These are phyloP conservation scores for Drosophila sucinea DNA, from an alignment of 1,140 invertebrate genomes.

Conservation along the genomic window DNA sequence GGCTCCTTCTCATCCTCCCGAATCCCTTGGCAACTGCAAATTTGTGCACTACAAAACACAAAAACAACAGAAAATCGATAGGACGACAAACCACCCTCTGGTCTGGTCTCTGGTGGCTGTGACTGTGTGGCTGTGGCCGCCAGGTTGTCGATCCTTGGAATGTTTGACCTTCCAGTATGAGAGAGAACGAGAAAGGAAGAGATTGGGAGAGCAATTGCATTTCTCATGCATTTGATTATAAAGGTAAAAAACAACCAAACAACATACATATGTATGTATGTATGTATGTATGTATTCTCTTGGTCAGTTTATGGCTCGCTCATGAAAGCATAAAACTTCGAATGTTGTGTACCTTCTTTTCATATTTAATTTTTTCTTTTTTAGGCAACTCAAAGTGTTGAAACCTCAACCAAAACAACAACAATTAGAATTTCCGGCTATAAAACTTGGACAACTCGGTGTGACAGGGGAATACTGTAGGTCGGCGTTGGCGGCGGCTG, in stretches of 20 bases:
- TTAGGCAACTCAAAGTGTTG: slow-evolving; percentile 20
- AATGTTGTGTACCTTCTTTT: slow-evolving; percentile 24
- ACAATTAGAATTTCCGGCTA: slow-evolving; percentile 76
- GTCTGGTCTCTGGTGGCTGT: slow-evolving; percentile 26
- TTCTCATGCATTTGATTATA: slow-evolving; percentile 25
- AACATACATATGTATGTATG: too few species aligned
- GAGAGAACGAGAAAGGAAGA: slow-evolving; percentile 19
- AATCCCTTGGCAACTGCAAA: slow-evolving; percentile 55
- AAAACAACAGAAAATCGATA: slow-evolving; percentile 62
- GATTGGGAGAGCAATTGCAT: slow-evolving; percentile 14
- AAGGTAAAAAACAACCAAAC: slow-evolving; percentile 7
- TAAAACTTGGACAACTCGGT: slow-evolving; percentile 52
- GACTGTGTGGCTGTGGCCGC: slow-evolving; percentile 11
- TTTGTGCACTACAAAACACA: slow-evolving; percentile 46
- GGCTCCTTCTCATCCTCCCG: slow-evolving; percentile 14
- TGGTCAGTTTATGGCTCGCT: slow-evolving; percentile 26
- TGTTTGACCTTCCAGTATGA: slow-evolving; percentile 48
- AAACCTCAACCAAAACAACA: slow-evolving; percentile 41
- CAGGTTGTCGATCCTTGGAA: slow-evolving; percentile 76
- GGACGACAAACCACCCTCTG: slow-evolving; percentile 31
- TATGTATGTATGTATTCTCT: slow-evolving; percentile 9
- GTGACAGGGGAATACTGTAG: slow-evolving; percentile 59
- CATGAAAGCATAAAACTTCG: neutral
- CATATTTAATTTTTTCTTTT: slow-evolving; percentile 11
- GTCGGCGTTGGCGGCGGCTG: neutral